Base-by-base conservation (phyloP, 1,140 invertebrate species). In the Dolichoris vasculosae region DNA sequence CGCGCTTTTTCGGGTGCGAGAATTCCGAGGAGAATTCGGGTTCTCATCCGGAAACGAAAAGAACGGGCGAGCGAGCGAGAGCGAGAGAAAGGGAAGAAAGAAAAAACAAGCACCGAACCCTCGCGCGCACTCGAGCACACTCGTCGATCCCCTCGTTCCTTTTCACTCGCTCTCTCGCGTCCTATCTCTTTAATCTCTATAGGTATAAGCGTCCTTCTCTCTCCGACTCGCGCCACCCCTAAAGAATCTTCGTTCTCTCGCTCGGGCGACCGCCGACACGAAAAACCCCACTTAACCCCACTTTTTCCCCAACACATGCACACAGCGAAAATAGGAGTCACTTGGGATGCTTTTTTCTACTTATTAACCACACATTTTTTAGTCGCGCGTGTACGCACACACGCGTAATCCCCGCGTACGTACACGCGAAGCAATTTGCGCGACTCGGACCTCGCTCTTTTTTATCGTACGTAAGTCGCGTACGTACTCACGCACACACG, bases 211-310 rank as follows among this genome's bases (percentile, higher is more conserved):
- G 32, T 63, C 32, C 40, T 11, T 78, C 76, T 78, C 76, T 59
- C 43, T 32, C 75, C 35, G n/a, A 76, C 43, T 76, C 51, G 76
- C n/a, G 59, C 78, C 48, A 80, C 78, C 78, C 78, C 59, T 67
- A 67, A 67, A 46, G 59, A 80, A 80, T 80, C 78, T 46, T 80
- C 59, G 55, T 43, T 78, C 30, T 78, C 35, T 59, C 48, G 20
- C 32, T 76, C 20, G 51, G 51, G 40, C 23, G 78, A 26, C 23
- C 59, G 38, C 73, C 73, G 78, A 64, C 76, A 78, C 78, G 78
- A 80, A 80, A 80, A 80, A 64, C 26, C 59, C 78, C 59, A 64
- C 78, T 80, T 80, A 80, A 80, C 78, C 78, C 59, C 78, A 80
- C 78, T 80, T 80, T 80, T 63, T 80, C 26, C 13, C 51, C n/a